Conservation (phyloP, 2,797 vertebrate genomes). For the Otolemur crassicaudatus region DNA sequence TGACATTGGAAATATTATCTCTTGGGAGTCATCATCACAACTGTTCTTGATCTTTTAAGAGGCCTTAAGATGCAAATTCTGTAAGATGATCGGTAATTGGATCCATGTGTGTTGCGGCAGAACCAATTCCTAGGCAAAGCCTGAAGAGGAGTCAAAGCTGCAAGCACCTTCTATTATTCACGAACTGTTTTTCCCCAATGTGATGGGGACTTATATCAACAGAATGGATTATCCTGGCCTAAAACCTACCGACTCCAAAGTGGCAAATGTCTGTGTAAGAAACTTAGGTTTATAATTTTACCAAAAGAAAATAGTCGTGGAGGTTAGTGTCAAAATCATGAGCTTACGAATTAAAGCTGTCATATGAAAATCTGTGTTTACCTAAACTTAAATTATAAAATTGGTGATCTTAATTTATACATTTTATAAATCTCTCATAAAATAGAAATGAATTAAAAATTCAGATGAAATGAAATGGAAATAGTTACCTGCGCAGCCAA, state of each 20-base stretch:
- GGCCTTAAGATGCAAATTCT: not conserved
- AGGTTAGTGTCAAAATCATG: not conserved
- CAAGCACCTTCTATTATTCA: not conserved
- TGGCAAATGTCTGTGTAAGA: not conserved
- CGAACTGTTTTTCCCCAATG: not conserved
- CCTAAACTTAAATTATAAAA: constrained; percentile 10
- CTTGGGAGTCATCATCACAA: not conserved
- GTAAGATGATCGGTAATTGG: not conserved
- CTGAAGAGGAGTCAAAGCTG: not conserved
- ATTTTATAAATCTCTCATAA: constrained; percentile 2
- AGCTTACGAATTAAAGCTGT: not conserved
- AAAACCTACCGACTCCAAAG: not conserved
- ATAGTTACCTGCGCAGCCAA: constrained; percentile 91
- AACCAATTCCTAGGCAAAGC: constrained; percentile 1
- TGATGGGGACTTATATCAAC: not conserved
- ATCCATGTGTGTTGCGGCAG: not conserved
- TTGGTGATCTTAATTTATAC: not conserved
- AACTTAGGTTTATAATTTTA: not conserved
- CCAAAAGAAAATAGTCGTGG: not conserved
- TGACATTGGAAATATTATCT: not conserved
- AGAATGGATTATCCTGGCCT: not conserved
- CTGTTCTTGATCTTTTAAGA: not conserved
- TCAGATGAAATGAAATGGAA: not conserved
- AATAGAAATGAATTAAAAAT: not conserved
- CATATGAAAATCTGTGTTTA: not conserved